Evolutionary conservation across 1,140 invertebrate genomes (phyloP).

Genomic region (Sitophilus oryzae): DNA sequence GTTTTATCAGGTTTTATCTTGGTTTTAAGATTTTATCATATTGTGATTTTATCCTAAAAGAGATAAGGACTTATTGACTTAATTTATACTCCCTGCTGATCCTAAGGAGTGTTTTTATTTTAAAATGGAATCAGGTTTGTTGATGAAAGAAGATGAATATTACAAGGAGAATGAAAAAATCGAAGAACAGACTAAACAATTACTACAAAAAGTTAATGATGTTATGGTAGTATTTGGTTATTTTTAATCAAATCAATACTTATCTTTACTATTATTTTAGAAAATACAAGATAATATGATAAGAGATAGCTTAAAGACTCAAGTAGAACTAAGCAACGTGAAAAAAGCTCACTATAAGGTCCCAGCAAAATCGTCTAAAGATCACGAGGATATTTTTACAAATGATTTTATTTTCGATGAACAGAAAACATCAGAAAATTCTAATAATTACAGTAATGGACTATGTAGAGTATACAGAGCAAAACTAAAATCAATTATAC

Average conservation of each 20-base stretch:
- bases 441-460: background rate
- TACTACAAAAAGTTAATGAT: slow-evolving; percentile 47
- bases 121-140: slow-evolving; percentile 44
- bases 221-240: slow-evolving; percentile 37
- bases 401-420: background rate
- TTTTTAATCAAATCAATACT: background rate
- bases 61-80: too few relatives aligned
- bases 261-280: slow-evolving; percentile 23
- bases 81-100: too few relatives aligned
- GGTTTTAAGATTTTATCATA: too few relatives aligned
- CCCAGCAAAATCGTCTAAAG: background rate
- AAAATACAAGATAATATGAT: slow-evolving; percentile 34
- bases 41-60: too few relatives aligned
- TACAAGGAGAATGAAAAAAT: slow-evolving; percentile 48
- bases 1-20: too few relatives aligned
- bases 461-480: slow-evolving; percentile 26
- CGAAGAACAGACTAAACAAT: slow-evolving; percentile 44
- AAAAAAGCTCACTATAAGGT: slow-evolving; percentile 14
- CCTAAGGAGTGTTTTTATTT: background rate
- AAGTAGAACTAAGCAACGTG: slow-evolving; percentile 7
- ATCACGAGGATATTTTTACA: too few relatives aligned
- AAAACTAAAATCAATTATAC: slow-evolving; percentile 41
- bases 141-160: slow-evolving; percentile 49
- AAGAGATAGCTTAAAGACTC: slow-evolving; percentile 21
- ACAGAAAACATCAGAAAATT: background rate